Percentiles rank a stretch among this genome's conserved stretches.
Evolutionary conservation across 1,140 invertebrate genomes (phyloP).

Genomic region (Frieseomelitta varia): DNA sequence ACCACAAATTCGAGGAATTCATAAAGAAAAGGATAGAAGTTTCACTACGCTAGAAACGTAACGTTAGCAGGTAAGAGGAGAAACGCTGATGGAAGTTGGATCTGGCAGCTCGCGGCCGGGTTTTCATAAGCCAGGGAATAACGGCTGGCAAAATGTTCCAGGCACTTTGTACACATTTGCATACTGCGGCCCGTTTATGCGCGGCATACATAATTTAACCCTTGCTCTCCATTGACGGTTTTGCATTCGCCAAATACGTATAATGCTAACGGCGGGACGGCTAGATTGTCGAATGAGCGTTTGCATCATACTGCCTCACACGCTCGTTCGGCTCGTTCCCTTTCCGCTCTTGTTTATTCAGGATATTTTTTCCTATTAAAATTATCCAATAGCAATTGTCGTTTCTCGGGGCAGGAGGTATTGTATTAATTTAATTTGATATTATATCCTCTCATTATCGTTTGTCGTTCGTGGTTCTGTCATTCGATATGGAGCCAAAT

Average conservation of each 20-base stretch:
- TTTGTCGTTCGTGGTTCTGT: too few species aligned
- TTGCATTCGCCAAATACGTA: constrained; percentile 38
- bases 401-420: too few species aligned
- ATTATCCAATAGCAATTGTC: too few species aligned
- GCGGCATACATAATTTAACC: constrained; percentile 57
- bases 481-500: too few species aligned
- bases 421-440: too few species aligned
- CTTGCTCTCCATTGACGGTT: constrained; percentile 35
- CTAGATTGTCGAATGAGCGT: background rate
- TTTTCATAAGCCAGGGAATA: constrained; percentile 56
- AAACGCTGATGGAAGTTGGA: constrained; percentile 23
- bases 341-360: background rate
- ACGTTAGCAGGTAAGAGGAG: background rate
- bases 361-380: too few species aligned
- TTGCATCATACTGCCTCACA: background rate
- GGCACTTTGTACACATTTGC: constrained; percentile 74
- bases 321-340: background rate
- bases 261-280: background rate
- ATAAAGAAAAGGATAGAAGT: background rate
- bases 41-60: constrained; percentile 21
- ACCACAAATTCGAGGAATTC: background rate
- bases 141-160: constrained; percentile 67
- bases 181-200: constrained; percentile 65
- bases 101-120: constrained; percentile 26
- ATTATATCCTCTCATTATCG: too few species aligned